Evolutionary conservation across 2,888 invertebrate genomes (phyloP).

Genomic region (Ornithoptera priamus): DNA sequence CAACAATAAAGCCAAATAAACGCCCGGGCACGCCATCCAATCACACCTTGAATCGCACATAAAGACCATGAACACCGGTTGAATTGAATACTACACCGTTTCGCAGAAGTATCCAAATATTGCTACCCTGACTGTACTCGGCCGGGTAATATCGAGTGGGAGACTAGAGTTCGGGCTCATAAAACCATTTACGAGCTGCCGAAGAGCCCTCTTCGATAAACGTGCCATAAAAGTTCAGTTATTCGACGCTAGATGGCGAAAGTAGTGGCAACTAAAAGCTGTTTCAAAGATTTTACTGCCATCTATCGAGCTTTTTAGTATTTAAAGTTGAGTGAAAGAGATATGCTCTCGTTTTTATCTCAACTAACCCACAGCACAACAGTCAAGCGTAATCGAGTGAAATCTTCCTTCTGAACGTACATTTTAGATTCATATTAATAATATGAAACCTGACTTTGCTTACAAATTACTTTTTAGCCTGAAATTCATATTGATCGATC

Average conservation of each 20-base stretch:
- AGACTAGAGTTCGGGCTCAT: constrained; percentile 76
- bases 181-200: constrained; percentile 80
- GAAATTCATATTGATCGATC: no score
- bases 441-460: no score
- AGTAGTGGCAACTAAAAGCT: constrained; percentile 74
- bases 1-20: constrained; percentile 80
- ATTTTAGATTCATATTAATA: not conserved
- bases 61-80: constrained; percentile 77
- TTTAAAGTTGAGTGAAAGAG: constrained; percentile 58
- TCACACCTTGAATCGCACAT: constrained; percentile 80
- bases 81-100: constrained; percentile 74
- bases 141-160: constrained; percentile 75
- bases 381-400: constrained; percentile 2
- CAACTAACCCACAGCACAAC: not conserved
- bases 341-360: constrained; percentile 30
- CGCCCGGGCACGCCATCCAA: constrained; percentile 79
- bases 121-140: constrained; percentile 72
- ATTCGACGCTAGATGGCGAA: constrained; percentile 77
- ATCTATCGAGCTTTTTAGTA: constrained; percentile 78
- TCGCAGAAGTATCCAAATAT: constrained; percentile 74
- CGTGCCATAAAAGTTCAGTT: constrained; percentile 78
- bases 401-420: not conserved
- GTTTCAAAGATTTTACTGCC: constrained; percentile 76
- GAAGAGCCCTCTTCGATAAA: constrained; percentile 80
- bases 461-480: no score